Conservation (phyloP, 2,113 vertebrate genomes). For the Holacanthus passer region DNA sequence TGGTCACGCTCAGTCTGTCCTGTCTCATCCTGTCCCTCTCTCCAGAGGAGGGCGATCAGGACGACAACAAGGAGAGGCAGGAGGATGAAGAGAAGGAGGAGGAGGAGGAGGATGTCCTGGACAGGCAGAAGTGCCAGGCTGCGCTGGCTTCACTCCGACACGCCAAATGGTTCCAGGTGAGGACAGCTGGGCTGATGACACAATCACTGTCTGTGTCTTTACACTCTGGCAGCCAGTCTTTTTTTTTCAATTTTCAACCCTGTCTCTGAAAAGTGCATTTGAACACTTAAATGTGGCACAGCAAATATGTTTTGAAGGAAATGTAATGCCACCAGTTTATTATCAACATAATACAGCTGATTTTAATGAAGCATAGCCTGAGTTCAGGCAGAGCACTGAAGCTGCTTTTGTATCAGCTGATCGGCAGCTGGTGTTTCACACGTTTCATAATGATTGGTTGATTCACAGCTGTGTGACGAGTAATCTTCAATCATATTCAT, state of each 20-base stretch:
- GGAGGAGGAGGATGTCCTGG: constrained; percentile 91
- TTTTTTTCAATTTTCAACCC: background rate
- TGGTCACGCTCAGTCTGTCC: constrained; percentile 55
- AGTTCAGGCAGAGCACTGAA: background rate
- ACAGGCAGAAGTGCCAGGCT: constrained; percentile 92
- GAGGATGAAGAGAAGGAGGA: constrained; percentile 83
- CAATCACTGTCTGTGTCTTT: background rate
- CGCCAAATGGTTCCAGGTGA: constrained; percentile 98
- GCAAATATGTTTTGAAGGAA: background rate
- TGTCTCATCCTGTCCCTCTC: constrained; percentile 61
- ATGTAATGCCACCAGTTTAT: background rate
- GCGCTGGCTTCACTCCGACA: constrained; percentile 95
- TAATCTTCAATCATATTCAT: background rate
- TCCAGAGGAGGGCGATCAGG: constrained; percentile 66
- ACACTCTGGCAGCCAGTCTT: background rate
- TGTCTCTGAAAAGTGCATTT: background rate
- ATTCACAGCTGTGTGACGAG: background rate
- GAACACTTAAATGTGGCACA: background rate
- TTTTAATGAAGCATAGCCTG: background rate
- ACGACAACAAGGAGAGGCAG: background rate
- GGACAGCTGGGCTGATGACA: constrained; percentile 57
- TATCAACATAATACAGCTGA: background rate
- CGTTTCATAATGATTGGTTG: background rate
- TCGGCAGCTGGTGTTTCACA: background rate
- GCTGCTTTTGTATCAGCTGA: background rate